A percentile compares a stretch with the other conserved stretches of the same genome.
Conservation (phyloP, 2,888 invertebrate species). For the Diarsia dahlii region DNA sequence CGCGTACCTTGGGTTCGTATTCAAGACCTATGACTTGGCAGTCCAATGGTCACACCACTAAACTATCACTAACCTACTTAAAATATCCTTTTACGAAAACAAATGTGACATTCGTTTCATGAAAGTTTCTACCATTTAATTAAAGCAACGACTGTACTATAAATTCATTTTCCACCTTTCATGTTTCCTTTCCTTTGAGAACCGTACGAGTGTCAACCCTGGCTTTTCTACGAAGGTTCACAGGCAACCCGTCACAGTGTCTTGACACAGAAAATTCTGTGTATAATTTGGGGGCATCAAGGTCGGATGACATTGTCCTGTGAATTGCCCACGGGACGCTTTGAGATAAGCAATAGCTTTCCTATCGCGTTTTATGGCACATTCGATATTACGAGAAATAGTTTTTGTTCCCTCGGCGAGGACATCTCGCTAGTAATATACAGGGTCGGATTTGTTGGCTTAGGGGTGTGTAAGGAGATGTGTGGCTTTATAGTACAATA, state of each 20-base stretch:
- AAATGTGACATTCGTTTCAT: slow-evolving; percentile 5
- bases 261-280: slow-evolving; percentile 50
- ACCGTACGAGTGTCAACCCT: background rate
- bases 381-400: slow-evolving; percentile 80
- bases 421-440: slow-evolving; percentile 66
- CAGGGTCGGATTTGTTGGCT: slow-evolving; percentile 64
- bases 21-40: too few relatives aligned
- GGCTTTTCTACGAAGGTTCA: background rate
- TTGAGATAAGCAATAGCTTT: slow-evolving; percentile 78
- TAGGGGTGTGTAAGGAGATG: background rate
- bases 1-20: too few relatives aligned
- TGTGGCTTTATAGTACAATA: background rate
- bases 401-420: slow-evolving; percentile 77
- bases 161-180: background rate
- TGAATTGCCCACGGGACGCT: slow-evolving; percentile 70
- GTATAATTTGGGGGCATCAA: slow-evolving; percentile 66
- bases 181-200: slow-evolving; percentile 32
- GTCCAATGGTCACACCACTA: too few relatives aligned
- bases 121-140: background rate
- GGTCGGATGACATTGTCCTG: slow-evolving; percentile 70
- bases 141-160: background rate
- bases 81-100: background rate
- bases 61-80: background rate
- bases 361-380: slow-evolving; percentile 81
- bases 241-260: slow-evolving; percentile 37